Evolutionary conservation across 2,113 vertebrate genomes (phyloP).

Genomic region (Dryoscopus gambensis): DNA sequence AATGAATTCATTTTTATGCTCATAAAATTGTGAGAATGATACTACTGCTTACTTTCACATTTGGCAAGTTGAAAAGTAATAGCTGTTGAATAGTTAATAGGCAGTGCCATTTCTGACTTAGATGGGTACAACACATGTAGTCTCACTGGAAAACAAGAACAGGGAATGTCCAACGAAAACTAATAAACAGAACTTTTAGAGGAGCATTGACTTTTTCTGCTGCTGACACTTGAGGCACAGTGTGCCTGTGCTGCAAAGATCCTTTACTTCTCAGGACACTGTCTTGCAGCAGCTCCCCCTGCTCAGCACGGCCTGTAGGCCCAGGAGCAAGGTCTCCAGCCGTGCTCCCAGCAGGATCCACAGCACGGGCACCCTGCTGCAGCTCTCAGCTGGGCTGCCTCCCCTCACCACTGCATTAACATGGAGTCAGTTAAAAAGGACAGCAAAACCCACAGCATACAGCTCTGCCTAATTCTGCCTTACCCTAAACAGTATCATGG

Average conservation of each 20-base stretch:
- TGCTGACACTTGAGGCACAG: not conserved
- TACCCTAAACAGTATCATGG: not conserved
- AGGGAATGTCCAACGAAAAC: not conserved
- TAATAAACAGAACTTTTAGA: not conserved
- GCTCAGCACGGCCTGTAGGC: not conserved
- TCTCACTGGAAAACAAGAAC: not conserved
- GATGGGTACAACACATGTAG: not conserved
- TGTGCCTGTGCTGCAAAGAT: not conserved
- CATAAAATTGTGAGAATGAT: conserved; percentile 20
- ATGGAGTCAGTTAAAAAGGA: not conserved
- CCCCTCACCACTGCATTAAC: not conserved
- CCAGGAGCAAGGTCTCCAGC: not conserved
- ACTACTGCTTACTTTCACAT: conserved; percentile 4
- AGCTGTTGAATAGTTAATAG: not conserved
- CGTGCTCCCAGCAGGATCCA: not conserved
- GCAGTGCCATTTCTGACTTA: not conserved
- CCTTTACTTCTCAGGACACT: not conserved
- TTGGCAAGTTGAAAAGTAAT: conserved; percentile 14
- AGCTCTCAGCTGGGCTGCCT: not conserved
- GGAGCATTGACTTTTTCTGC: not conserved
- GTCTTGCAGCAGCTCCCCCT: not conserved
- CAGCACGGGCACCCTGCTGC: not conserved
- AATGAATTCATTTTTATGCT: conserved; percentile 45
- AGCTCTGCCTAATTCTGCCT: not conserved
- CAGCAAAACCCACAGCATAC: not conserved